phyloP scores from a whole-genome alignment of 1,140 invertebrate genomes.

The Zaprionus ornatus region DNA sequence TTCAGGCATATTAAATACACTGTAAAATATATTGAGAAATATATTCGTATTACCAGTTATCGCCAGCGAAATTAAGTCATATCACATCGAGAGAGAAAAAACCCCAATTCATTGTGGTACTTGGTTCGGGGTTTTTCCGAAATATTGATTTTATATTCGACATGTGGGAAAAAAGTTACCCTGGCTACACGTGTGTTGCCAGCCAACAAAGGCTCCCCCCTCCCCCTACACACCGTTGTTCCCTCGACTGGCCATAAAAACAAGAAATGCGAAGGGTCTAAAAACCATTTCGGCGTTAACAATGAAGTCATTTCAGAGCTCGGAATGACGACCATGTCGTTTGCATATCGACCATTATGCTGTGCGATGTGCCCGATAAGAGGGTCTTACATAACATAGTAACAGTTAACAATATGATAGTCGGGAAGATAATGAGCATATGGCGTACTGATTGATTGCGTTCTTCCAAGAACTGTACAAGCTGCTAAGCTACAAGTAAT shows the following conservation, averaged over 20 bases:
- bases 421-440: background rate
- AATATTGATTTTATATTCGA: constrained; percentile 38
- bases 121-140: background rate
- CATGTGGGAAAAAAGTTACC: constrained; percentile 40
- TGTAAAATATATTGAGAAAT: background rate
- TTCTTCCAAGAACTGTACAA: background rate
- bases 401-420: background rate
- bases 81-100: background rate
- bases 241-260: constrained; percentile 17
- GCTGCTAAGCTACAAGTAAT: background rate
- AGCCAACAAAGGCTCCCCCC: background rate
- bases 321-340: constrained; percentile 25
- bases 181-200: constrained; percentile 28
- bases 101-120: constrained; percentile 10
- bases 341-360: constrained; percentile 20
- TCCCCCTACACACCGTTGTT: background rate
- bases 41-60: background rate
- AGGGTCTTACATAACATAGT: background rate
- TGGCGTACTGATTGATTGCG: background rate
- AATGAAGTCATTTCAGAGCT: constrained; percentile 40
- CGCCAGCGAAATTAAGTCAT: background rate
- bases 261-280: constrained; percentile 4
- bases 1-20: background rate
- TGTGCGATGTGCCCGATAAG: constrained; percentile 2
- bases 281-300: constrained; percentile 29